Base-by-base conservation (phyloP, 1,140 invertebrate genomes). In the Leptestheria dahalacensis region DNA sequence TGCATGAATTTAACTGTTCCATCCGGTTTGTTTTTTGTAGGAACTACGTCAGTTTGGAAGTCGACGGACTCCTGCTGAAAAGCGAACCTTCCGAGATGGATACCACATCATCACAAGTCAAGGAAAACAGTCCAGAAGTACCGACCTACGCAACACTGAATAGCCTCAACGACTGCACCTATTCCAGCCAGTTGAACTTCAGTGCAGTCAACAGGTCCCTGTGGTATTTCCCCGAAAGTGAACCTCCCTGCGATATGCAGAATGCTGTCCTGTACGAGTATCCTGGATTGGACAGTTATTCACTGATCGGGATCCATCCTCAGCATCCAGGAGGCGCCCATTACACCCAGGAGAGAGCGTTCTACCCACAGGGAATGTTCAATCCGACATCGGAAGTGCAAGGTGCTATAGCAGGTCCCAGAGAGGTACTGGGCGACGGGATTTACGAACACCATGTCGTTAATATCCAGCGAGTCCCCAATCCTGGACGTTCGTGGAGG, bases 401-500 rank as follows among this genome's bases (percentile, higher is more conserved):
- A 15, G 33, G 6, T 9, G 15, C 33, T 6, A 41, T 15, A 9
- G 33, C 33, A 41, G 33, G 6, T 41, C 33, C 33, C 15, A 15
- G 33, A 41, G 33, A 41, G 15, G 33, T 41, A 9, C 6, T 15
- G 15, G 33, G 6, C 6, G 33, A 41, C 33, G 33, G 6, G 15
- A 41, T 15, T 41, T 41, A 41, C 33, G 33, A 41, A 41, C 60
- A 64, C 15, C 62, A 61, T 6, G 49, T 61, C n/a, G 52, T 65
- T 3, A 55, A 46, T 20, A 62, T 65, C 33, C 62, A 66, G 49
- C 47, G 63, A 12, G 33, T 63, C 28, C 63, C 65, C 24, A 66
- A 66, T 58, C 63, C 65, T 15, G 29, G 63, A 51, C 63, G 63
- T 46, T 56, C 47, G 23, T 64, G 62, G 63, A 54, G 62, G 50